Base-by-base conservation (phyloP, 1,140 invertebrate species). In the Cydia splendana region DNA sequence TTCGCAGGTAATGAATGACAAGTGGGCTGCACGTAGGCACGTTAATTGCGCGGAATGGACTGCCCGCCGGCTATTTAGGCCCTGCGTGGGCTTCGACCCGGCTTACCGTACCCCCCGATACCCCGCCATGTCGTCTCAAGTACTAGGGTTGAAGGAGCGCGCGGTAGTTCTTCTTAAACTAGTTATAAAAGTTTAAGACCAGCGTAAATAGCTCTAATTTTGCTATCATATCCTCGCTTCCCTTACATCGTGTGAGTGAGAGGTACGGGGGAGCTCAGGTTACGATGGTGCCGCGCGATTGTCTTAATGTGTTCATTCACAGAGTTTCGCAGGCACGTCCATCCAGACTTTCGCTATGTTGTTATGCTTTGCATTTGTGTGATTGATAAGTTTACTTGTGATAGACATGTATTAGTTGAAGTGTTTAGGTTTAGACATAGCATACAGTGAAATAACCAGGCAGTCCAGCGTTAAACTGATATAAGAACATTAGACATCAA, bases 1-100 rank as follows among this genome's bases (percentile, higher is more conserved):
- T 88, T 89, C 84, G 88, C 89, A 85, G 81, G 84, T 88, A 90
- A 88, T 88, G 87, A 90, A 88, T 88, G 87, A 89, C 87, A 89
- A 90, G 90, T 90, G 89, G 91, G 90, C 81, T 77, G 78, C 85
- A 91, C 83, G 89, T 92, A 91, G 88, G 88, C 89, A 91, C 85
- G 87, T 84, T 93, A 91, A 93, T 93, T 93, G 89, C 83, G 77
- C 85, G 79, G 84, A 89, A 86, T 89, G 88, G 86, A 90, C 86
- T 85, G 85, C 77, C 76, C 85, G 84, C 81, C 82, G 79, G 80
- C 89, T 88, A 91, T 91, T 90, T 88, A 84, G 89, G 87, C 83
- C 84, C 78, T 51, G 88, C 85, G 91, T 92, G 88, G 91, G 89
- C 78, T 62, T 53, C 88, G 78, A 82, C 86, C 86, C 5, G 28